Evolutionary conservation across 92 coral and sea anemone species (phyloP).

Genomic region (Blastomussa wellsi): DNA sequence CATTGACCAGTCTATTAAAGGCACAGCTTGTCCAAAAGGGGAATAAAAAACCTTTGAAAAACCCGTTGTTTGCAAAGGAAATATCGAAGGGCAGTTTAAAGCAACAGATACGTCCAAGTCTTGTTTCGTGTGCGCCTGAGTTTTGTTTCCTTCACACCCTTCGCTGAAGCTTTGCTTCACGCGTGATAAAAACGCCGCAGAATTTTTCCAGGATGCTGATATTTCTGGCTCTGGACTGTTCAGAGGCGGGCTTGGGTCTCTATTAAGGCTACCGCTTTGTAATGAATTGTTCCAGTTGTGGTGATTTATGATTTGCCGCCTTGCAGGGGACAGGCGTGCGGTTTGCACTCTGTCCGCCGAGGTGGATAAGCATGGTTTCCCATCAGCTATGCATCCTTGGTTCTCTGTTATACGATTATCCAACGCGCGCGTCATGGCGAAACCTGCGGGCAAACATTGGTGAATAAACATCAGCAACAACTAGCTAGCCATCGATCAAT

Average conservation of each 20-base stretch:
- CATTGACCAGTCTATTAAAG: slow-evolving; percentile 40
- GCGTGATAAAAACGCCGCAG: neutral
- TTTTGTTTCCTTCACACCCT: neutral
- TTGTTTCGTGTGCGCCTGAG: neutral
- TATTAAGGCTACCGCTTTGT: neutral
- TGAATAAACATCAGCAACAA: slow-evolving; percentile 31
- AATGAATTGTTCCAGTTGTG: slow-evolving; percentile 17
- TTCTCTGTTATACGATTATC: slow-evolving; percentile 6
- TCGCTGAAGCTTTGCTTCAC: neutral
- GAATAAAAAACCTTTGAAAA: slow-evolving; percentile 5
- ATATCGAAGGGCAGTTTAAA: slow-evolving; percentile 8
- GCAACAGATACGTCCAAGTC: slow-evolving; percentile 22
- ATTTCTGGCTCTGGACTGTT: neutral
- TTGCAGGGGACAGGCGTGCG: slow-evolving; percentile 20
- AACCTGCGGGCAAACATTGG: slow-evolving; percentile 16
- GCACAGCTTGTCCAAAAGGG: neutral
- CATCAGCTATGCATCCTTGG: slow-evolving; percentile 27
- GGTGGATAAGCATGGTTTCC: slow-evolving; percentile 21
- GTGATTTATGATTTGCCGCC: slow-evolving; percentile 30
- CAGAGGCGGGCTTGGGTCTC: neutral
- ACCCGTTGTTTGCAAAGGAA: slow-evolving; percentile 22
- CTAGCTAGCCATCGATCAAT: neutral
- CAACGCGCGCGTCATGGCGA: neutral
- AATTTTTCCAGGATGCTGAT: neutral
- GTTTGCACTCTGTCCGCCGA: slow-evolving; percentile 13